A percentile compares a stretch with the other conserved stretches of the same genome.
These are phyloP conservation scores for Trematocara stigmaticum DNA, from an alignment of 2,113 vertebrate genomes.

Conservation along the genomic window DNA sequence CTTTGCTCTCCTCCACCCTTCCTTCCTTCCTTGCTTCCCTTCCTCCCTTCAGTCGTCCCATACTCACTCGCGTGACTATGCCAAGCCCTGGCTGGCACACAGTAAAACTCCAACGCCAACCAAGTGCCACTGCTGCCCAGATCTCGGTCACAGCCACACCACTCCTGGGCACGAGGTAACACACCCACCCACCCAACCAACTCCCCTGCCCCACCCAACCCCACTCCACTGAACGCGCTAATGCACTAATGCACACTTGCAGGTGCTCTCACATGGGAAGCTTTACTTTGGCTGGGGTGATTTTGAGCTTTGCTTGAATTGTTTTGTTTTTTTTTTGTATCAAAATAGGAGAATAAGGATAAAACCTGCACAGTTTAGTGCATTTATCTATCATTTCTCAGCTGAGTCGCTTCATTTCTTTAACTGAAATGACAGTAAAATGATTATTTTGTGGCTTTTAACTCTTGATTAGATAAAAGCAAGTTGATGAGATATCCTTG, in stretches of 20 bases:
- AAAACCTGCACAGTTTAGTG: neutral
- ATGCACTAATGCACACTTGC: slow-evolving; percentile 42
- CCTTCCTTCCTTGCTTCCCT: slow-evolving; percentile 4
- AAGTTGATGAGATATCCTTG: neutral
- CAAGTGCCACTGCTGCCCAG: slow-evolving; percentile 90
- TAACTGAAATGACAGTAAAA: neutral
- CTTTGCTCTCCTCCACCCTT: slow-evolving; percentile 31
- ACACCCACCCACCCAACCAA: slow-evolving; percentile 29
- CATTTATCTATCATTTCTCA: rapidly evolving
- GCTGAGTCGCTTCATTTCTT: neutral
- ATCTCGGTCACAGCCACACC: slow-evolving; percentile 69
- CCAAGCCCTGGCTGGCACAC: slow-evolving; percentile 99
- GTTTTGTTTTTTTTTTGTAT: neutral
- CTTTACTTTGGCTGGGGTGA: neutral
- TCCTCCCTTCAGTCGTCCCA: slow-evolving; percentile 84
- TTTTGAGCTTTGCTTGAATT: neutral
- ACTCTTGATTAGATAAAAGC: neutral
- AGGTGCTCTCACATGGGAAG: neutral
- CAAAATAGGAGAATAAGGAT: neutral
- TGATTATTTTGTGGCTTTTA: neutral
- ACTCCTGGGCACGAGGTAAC: slow-evolving; percentile 77
- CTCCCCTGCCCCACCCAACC: neutral
- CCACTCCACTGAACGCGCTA: slow-evolving; percentile 25
- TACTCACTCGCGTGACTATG: slow-evolving; percentile 93
- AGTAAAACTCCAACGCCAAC: slow-evolving; percentile 91